Conservation (phyloP, 2,888 invertebrate species). For the Aphodius sticticus region DNA sequence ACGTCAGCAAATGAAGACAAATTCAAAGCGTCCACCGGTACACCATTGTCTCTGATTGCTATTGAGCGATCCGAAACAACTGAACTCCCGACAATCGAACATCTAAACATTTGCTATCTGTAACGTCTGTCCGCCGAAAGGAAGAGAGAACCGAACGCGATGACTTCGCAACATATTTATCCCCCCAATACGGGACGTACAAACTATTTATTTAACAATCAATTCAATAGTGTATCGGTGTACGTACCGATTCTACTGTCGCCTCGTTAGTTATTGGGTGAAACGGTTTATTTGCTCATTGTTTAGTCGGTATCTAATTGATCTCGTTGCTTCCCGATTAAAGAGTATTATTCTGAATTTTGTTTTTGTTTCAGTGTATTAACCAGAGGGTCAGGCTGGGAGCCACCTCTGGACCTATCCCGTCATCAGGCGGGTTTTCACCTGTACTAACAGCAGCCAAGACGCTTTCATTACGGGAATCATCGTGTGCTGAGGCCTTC, state of each 20-base stretch:
- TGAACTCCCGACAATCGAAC: slow-evolving; percentile 45
- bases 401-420: slow-evolving; percentile 70
- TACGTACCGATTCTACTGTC: not conserved
- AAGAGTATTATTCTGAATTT: not conserved
- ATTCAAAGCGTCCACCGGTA: slow-evolving; percentile 53
- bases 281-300: not conserved
- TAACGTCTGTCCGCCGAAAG: not conserved
- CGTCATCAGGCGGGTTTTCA: slow-evolving; percentile 66
- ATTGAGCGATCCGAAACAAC: slow-evolving; percentile 50
- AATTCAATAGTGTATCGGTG: not conserved
- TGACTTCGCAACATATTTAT: slow-evolving; percentile 22
- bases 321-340: too few species aligned
- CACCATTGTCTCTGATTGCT: slow-evolving; percentile 54
- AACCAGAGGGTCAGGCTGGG: slow-evolving; percentile 62
- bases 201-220: not conserved
- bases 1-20: slow-evolving; percentile 61
- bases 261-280: not conserved
- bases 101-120: slow-evolving; percentile 43
- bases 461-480: slow-evolving; percentile 74
- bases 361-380: slow-evolving; percentile 35
- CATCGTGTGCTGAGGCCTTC: slow-evolving; percentile 76
- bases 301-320: too few species aligned
- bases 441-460: slow-evolving; percentile 63
- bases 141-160: not conserved
- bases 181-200: not conserved